Evolutionary conservation across 2,888 invertebrate genomes (phyloP), one percentile per base, ranked within the genome.

Genomic region (Tetanocera ferruginea): DNA sequence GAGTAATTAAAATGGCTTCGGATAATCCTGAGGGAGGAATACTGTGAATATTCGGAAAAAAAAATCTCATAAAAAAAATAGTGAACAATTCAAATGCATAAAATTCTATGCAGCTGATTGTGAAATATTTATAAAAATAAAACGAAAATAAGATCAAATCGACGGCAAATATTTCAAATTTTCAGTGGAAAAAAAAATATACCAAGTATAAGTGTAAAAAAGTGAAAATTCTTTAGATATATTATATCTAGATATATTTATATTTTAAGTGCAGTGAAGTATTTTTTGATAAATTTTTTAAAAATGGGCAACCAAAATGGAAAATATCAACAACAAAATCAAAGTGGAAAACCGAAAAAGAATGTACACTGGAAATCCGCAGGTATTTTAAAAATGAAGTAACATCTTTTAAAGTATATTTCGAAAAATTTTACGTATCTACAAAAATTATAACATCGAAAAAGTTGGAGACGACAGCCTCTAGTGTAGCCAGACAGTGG

Each of bases 351-450:
- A 89, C 93, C 92, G 87, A 93, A 93, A 87, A 94, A 95, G 91
- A 94, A 94, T 91, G 94, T 95, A 85, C 95, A 94, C 91, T 95
- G 95, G 95, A 95, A 94, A 91, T 93, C 94, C 85, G 94, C 95
- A 94, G 95, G 95, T 95, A 94, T 23, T 31, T 31, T 51, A 14
- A 17, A 19, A 28, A 37, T 34, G 8, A 67, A 19, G 31, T 60
- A 17, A 43, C 2, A 52, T 14, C 6, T 52, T 49, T 49, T 67
- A 4, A 6, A 25, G 60, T 5, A n/a, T 67, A 23, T 2, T 25
- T n/a, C 14, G 31, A 23, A 77, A 55, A 66, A 78, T 82, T 88
- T 84, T 86, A 83, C 81, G 85, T 85, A 86, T 87, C 87, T 83
- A 80, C 28, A 19, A 85, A 69, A 67, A 77, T 66, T 72, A 70